phyloP scores from a whole-genome alignment of 2,797 vertebrate species.

The Leptodactylus fallax region DNA sequence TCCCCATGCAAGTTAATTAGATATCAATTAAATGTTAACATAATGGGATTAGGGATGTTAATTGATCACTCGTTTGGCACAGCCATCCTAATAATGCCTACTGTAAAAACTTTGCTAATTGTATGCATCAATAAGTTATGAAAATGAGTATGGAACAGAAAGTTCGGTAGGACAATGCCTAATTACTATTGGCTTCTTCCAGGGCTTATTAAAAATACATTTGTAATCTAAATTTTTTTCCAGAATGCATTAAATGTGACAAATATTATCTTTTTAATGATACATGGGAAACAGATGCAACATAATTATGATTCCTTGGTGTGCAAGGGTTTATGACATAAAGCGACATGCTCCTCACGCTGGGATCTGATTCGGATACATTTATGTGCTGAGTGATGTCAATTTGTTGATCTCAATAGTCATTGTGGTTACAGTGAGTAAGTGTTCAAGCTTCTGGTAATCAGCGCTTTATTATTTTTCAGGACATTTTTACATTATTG shows the following conservation, averaged over 20 bases:
- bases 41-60: constrained; percentile 69
- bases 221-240: constrained; percentile 25
- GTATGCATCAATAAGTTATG: constrained; percentile 71
- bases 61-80: constrained; percentile 71
- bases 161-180: constrained; percentile 45
- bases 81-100: constrained; percentile 68
- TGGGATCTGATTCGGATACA: constrained; percentile 5
- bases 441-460: background rate
- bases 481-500: background rate
- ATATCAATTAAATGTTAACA: constrained; percentile 76
- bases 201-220: constrained; percentile 54
- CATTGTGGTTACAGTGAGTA: background rate
- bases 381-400: background rate
- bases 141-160: constrained; percentile 53
- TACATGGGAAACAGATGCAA: constrained; percentile 39
- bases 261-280: constrained; percentile 50
- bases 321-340: constrained; percentile 1
- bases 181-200: constrained; percentile 44
- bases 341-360: constrained; percentile 3
- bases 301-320: constrained; percentile 35
- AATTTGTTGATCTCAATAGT: background rate
- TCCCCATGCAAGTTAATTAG: constrained; percentile 71
- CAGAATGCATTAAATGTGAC: constrained; percentile 5
- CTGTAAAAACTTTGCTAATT: constrained; percentile 64
- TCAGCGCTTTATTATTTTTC: background rate